Conservation (phyloP, 2,888 invertebrate genomes). For the Lasioglossum leucozonium region DNA sequence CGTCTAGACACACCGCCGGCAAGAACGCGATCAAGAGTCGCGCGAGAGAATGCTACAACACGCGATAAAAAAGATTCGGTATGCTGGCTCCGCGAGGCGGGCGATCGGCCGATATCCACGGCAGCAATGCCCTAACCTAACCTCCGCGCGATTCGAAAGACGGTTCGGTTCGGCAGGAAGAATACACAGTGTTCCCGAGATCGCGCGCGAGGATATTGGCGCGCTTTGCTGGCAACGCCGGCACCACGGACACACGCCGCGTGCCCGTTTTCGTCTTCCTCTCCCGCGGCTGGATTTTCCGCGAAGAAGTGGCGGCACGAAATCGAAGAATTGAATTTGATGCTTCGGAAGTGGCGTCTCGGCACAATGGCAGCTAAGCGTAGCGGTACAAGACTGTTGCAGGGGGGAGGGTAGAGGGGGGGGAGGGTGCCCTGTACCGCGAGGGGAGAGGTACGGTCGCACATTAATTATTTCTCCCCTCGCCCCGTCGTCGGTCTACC, state of each 20-base stretch:
- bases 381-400: constrained; percentile 76
- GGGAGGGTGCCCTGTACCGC: constrained; percentile 62
- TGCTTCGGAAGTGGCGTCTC: constrained; percentile 83
- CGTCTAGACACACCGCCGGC: constrained; percentile 40
- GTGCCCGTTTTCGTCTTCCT: constrained; percentile 15
- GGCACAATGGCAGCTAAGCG: constrained; percentile 83
- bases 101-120: constrained; percentile 69
- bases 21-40: constrained; percentile 40
- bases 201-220: constrained; percentile 51
- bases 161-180: constrained; percentile 41
- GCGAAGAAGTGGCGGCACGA: constrained; percentile 38
- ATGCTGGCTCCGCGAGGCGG: constrained; percentile 31
- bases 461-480: constrained; percentile 83
- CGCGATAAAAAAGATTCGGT: constrained; percentile 49
- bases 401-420: constrained; percentile 50
- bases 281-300: constrained; percentile 23
- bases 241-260: constrained; percentile 18
- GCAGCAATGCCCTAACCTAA: constrained; percentile 77
- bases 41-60: constrained; percentile 31
- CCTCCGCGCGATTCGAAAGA: constrained; percentile 64
- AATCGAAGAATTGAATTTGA: constrained; percentile 79
- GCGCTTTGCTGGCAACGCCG: constrained; percentile 40
- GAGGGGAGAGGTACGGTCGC: constrained; percentile 79
- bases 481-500: constrained; percentile 69
- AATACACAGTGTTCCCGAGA: constrained; percentile 30